These are phyloP conservation scores for Tetragonula carbonaria DNA, from an alignment of 2,888 invertebrate genomes.

Conservation along the genomic window DNA sequence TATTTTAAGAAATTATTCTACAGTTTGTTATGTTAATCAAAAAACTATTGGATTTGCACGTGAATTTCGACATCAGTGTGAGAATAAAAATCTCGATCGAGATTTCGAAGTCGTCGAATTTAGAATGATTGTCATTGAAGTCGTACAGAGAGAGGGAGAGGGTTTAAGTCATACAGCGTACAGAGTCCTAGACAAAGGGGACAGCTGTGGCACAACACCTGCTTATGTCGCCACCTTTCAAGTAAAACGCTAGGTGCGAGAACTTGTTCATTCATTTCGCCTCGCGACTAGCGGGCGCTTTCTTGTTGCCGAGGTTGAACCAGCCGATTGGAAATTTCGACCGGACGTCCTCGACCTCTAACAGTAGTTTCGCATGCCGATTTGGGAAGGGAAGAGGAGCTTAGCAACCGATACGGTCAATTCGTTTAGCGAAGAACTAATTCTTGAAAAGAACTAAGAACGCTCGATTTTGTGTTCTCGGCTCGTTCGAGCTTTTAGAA, in stretches of 20 bases:
- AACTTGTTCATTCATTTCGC: constrained; percentile 42
- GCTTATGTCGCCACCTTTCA: constrained; percentile 60
- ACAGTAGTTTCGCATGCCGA: constrained; percentile 36
- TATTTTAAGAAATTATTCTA: too few species aligned
- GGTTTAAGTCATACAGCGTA: constrained; percentile 21
- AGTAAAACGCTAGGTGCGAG: constrained; percentile 50
- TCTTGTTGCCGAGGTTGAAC: constrained; percentile 18
- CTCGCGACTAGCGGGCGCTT: constrained; percentile 15
- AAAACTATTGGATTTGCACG: neutral
- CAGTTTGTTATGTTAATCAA: too few species aligned
- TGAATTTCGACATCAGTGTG: neutral
- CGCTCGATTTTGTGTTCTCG: neutral
- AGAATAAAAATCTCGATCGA: neutral
- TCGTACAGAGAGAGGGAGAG: neutral
- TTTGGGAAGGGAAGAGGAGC: constrained; percentile 1
- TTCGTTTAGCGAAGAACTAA: constrained; percentile 4
- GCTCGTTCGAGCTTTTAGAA: neutral
- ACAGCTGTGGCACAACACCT: constrained; percentile 65
- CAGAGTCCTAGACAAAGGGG: constrained; percentile 61
- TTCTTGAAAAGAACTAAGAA: constrained; percentile 8
- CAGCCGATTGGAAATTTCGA: constrained; percentile 49
- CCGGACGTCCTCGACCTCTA: constrained; percentile 62
- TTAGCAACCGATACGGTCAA: constrained; percentile 6
- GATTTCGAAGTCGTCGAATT: neutral
- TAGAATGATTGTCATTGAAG: constrained; percentile 11